These are phyloP conservation scores for Steatornis caripensis DNA, from an alignment of 2,113 vertebrate genomes.

Conservation along the genomic window DNA sequence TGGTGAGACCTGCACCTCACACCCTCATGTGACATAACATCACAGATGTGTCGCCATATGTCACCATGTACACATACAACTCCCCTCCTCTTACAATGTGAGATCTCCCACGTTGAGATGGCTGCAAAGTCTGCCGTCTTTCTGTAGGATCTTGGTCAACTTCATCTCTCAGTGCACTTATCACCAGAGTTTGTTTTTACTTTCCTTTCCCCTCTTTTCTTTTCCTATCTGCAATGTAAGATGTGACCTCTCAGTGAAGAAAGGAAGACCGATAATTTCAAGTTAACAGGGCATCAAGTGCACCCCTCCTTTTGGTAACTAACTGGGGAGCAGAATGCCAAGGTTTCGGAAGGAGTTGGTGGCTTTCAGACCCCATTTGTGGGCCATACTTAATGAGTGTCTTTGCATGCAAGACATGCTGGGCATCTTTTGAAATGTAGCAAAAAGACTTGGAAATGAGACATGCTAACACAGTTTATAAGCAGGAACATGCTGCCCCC, in stretches of 20 bases:
- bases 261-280: background rate
- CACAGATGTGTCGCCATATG: background rate
- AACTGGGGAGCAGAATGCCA: background rate
- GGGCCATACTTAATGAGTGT: background rate
- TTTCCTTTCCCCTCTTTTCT: background rate
- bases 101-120: background rate
- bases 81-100: background rate
- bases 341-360: background rate
- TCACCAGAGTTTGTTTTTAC: accelerated
- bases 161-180: background rate
- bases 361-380: background rate
- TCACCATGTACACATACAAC: background rate
- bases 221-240: background rate
- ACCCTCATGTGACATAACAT: background rate
- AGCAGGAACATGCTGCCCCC: constrained; percentile 10
- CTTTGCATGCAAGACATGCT: background rate
- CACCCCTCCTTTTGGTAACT: background rate
- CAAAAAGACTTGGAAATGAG: background rate
- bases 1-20: background rate
- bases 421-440: background rate
- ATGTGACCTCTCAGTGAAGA: background rate
- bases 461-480: background rate
- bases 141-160: accelerated
- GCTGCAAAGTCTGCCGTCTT: background rate
- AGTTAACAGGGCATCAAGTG: background rate